phyloP scores from a whole-genome alignment of 2,888 invertebrate genomes.

The Drosophila niveifrons region DNA sequence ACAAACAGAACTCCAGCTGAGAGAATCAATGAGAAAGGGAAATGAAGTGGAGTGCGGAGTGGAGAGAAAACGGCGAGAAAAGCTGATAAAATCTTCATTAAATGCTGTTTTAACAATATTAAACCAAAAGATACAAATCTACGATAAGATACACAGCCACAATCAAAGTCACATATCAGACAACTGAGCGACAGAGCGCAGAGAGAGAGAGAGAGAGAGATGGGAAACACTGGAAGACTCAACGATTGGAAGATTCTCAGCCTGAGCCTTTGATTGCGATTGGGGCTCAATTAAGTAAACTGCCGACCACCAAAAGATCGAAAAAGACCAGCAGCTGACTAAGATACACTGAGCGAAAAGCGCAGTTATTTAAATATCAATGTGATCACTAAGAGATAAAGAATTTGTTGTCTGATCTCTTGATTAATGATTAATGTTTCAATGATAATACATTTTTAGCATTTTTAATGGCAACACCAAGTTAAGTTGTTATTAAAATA shows the following conservation, averaged over 20 bases:
- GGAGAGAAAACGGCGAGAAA: slow-evolving; percentile 11
- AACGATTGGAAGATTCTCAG: background rate
- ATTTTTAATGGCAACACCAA: background rate
- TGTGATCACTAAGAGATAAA: background rate
- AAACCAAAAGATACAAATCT: slow-evolving; percentile 74
- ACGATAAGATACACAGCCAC: slow-evolving; percentile 69
- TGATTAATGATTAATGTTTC: background rate
- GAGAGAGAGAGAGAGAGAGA: background rate
- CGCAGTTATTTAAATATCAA: background rate
- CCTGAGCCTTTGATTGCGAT: slow-evolving; percentile 14
- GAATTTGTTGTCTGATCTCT: background rate
- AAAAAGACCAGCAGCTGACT: slow-evolving; percentile 36
- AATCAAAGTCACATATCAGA: slow-evolving; percentile 27
- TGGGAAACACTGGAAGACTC: background rate
- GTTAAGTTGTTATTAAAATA: background rate
- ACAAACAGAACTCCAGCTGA: slow-evolving; percentile 47
- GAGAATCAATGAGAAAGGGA: background rate
- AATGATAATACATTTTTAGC: background rate
- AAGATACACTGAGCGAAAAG: slow-evolving; percentile 20
- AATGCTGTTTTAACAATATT: slow-evolving; percentile 77
- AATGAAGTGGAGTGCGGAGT: no score
- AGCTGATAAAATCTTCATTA: slow-evolving; percentile 76
- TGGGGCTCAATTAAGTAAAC: slow-evolving; percentile 67
- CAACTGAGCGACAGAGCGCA: slow-evolving; percentile 1
- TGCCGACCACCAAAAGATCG: slow-evolving; percentile 66